Evolutionary conservation across 2,113 vertebrate species (phyloP), one percentile per base, ranked within the genome.

Genomic region (Neoarius graeffei): DNA sequence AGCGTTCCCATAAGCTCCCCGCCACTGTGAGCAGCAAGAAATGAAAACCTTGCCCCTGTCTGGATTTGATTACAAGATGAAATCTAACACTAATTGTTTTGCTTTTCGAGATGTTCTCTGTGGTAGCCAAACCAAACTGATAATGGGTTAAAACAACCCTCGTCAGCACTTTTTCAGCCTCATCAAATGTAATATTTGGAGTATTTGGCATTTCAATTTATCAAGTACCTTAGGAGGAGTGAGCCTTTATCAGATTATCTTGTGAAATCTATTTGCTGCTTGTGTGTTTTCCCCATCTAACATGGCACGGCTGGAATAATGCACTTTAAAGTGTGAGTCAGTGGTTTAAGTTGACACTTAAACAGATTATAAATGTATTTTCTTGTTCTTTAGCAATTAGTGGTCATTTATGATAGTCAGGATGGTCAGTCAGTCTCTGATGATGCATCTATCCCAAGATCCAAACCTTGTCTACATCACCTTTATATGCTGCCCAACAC

Each of bases 311-410:
- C 35, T 42, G 52, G 76, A 25, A 57, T 83, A 87, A 85, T 85
- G 85, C 80, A 82, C 74, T 27, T 62, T 25, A 48, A 83, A 86
- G 56, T 88, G 87, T 80, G 84, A 85, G 59, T 73, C 80, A 56
- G 19, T 66, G 19, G 66, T 85, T 87, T 85, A 67, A 74, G 52
- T 30, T 80, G 20, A 74, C 3, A 35, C 77, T 81, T 86, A 88
- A 90, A 81, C 83, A 13, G 74, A 88, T 90, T 86, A 88, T 11
- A 80, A 84, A 80, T 64, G 87, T 81, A 86, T 81, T 86, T 62
- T 54, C 27, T 71, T 64, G 62, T 81, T 71, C 25, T 88, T 64
- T 82, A 80, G 54, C 80, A 84, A 80, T 84, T 90, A 86, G 86
- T 83, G 83, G 79, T 87, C 23, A 77, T 67, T 86, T 35, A n/a